phyloP scores from a whole-genome alignment of 2,888 invertebrate genomes.

The Drosophila multiciliata region DNA sequence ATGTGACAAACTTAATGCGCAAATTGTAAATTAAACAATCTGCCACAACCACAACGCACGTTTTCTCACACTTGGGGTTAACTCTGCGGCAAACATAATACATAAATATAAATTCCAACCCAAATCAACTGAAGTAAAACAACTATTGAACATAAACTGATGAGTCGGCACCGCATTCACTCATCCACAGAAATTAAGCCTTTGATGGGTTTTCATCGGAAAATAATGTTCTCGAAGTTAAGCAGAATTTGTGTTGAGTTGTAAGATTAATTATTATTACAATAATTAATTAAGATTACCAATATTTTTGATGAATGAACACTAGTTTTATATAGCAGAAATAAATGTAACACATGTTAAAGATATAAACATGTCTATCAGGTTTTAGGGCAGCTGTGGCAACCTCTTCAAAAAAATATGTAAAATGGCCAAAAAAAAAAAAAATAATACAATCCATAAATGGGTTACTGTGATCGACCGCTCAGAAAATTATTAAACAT shows the following conservation, averaged over 20 bases:
- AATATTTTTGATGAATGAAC: too few species aligned
- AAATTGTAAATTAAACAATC: constrained; percentile 82
- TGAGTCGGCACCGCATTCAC: background rate
- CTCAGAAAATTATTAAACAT: too few species aligned
- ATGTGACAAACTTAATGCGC: constrained; percentile 81
- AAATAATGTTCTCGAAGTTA: background rate
- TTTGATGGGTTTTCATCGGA: background rate
- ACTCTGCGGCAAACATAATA: constrained; percentile 41
- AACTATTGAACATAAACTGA: background rate
- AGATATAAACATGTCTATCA: too few species aligned
- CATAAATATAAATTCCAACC: constrained; percentile 18
- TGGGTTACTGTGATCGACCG: too few species aligned
- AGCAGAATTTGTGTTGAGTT: background rate
- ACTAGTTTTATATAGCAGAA: too few species aligned
- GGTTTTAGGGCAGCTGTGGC: too few species aligned
- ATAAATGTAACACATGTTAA: too few species aligned
- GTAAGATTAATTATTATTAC: background rate
- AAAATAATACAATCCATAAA: too few species aligned
- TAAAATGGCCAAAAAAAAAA: too few species aligned
- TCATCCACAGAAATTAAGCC: background rate
- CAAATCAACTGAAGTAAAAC: background rate
- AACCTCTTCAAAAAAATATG: too few species aligned
- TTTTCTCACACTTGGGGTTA: constrained; percentile 40
- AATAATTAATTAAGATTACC: too few species aligned
- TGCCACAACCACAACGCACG: constrained; percentile 31